Percentiles rank a stretch among this genome's conserved stretches.
These are phyloP conservation scores for Raja brachyura DNA, from an alignment of 2,113 vertebrate species.

Conservation along the genomic window DNA sequence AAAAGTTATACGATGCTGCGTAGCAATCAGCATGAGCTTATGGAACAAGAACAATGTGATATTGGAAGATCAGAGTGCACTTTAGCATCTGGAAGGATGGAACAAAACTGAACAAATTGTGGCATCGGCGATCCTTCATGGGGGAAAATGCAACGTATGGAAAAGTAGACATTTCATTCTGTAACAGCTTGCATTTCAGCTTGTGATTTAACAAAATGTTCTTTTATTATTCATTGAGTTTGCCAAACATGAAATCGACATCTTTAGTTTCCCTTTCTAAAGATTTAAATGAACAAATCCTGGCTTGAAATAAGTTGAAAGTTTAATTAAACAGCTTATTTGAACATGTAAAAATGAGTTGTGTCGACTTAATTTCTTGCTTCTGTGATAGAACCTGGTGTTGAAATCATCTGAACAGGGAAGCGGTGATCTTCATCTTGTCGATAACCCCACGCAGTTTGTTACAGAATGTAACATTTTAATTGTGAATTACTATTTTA, in stretches of 20 bases:
- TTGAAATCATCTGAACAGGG: not conserved
- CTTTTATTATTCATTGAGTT: not conserved
- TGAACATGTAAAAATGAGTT: slow-evolving; percentile 5
- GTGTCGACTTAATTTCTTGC: slow-evolving; percentile 7
- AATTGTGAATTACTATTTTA: not conserved
- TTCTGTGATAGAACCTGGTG: not conserved
- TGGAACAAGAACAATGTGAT: not conserved
- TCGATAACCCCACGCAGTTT: not conserved
- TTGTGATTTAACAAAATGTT: slow-evolving; percentile 23
- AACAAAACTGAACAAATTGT: not conserved
- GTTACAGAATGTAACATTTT: not conserved
- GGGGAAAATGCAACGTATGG: not conserved
- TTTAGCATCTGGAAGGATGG: not conserved
- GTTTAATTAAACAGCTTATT: slow-evolving; percentile 29
- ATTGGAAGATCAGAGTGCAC: not conserved
- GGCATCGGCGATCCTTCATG: not conserved
- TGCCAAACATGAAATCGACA: slow-evolving; percentile 10
- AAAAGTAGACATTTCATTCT: not conserved
- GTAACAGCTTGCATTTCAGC: slow-evolving; percentile 24
- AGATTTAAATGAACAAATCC: slow-evolving; percentile 1
- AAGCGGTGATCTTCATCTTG: not conserved
- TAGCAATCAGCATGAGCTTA: not conserved
- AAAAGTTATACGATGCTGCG: not conserved
- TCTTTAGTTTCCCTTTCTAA: slow-evolving; percentile 25
- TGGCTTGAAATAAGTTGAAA: slow-evolving; percentile 26